phyloP scores from a whole-genome alignment of 2,888 invertebrate species.

The Gastracanthus pulcherrimus region DNA sequence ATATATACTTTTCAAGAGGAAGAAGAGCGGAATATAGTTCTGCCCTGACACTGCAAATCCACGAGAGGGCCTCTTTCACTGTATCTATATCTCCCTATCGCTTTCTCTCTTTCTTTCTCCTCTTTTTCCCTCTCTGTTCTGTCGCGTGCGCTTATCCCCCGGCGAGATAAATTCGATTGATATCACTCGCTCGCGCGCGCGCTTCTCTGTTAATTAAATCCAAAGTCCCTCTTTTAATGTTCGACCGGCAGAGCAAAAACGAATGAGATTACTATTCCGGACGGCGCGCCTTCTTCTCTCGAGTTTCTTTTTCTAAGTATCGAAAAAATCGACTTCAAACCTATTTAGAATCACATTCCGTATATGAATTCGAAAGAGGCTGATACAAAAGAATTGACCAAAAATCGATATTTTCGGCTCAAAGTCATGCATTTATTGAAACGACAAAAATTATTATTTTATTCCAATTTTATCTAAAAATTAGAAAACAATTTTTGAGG shows the following conservation, averaged over 20 bases:
- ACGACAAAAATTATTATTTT: too few species aligned
- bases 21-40: not conserved
- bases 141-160: slow-evolving; percentile 5
- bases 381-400: too few species aligned
- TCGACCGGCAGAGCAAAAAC: slow-evolving; percentile 7
- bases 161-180: slow-evolving; percentile 48
- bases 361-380: too few species aligned
- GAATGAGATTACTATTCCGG: slow-evolving; percentile 1
- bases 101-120: slow-evolving; percentile 12
- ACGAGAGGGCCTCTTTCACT: too few species aligned
- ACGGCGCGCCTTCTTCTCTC: not conserved
- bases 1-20: slow-evolving; percentile 35
- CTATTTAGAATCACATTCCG: too few species aligned
- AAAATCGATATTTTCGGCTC: too few species aligned
- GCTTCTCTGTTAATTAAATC: slow-evolving; percentile 42
- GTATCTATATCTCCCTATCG: not conserved
- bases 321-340: too few species aligned
- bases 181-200: slow-evolving; percentile 21
- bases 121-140: not conserved
- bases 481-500: too few species aligned
- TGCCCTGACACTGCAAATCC: not conserved
- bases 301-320: not conserved
- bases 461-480: too few species aligned
- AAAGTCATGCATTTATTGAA: too few species aligned
- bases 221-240: slow-evolving; percentile 20